Evolutionary conservation across 2,113 vertebrate species (phyloP), one percentile per base, ranked within the genome.

Genomic region (Anoplopoma fimbria): DNA sequence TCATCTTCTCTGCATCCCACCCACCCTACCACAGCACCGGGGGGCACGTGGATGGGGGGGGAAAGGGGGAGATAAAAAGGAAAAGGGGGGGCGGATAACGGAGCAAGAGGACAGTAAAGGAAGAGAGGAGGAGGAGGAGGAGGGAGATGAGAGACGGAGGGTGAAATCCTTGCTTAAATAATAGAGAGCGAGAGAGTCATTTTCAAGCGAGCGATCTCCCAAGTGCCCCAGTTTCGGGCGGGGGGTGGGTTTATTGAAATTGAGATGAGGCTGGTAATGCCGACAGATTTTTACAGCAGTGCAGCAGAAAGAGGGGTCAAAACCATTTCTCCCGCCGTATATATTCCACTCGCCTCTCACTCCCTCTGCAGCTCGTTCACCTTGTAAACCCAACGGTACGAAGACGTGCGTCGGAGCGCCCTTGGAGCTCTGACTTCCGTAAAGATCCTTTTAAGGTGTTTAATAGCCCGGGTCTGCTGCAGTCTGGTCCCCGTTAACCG

Each of bases 211-310:
- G 64, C 47, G 1, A 42, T 64, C 34, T 80, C 69, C 79, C 76
- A 3, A 61, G 53, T 87, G 89, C n/a, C 89, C 90, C 83, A 93
- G 65, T 89, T 93, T 88, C 23, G 27, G 0, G 49, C n/a, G n/a
- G n/a, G n/a, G n/a, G n/a, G n/a, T n/a, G 38, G 82, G 31, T 85
- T 87, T 85, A 82, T 75, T 79, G 79, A 86, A 85, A 88, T 64
- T 2, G 64, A 83, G 73, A 84, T 49, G 79, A 83, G 55, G 71
- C 67, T 34, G 75, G 38, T 82, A 53, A 49, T 13, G 13, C 34
- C 0, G 15, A 23, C 42, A 61, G 64, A 77, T 63, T 71, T 73
- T 42, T 84, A 62, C 71, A 77, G 57, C 25, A 9, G 10, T 7
- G 34, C 69, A 14, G 31, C 74, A 34, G 69, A 33, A 58, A 31